Conservation (phyloP, 1,140 invertebrate species). For the Chlorops oryzae region DNA sequence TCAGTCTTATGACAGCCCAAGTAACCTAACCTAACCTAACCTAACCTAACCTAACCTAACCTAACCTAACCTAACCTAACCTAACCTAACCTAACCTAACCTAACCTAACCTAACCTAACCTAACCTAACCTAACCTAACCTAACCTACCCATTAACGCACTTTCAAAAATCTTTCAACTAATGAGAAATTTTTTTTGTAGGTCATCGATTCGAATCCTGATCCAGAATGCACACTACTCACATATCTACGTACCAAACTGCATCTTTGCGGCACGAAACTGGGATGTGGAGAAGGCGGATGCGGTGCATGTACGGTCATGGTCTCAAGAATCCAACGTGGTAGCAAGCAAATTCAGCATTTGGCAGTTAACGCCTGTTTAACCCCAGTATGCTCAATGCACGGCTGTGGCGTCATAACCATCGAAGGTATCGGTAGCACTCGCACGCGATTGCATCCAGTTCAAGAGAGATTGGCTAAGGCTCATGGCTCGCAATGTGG, state of each 20-base stretch:
- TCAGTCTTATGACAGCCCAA: too few relatives aligned
- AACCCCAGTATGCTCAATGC: slow-evolving; percentile 73
- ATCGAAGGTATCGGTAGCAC: slow-evolving; percentile 80
- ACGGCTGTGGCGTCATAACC: slow-evolving; percentile 81
- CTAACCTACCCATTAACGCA: too few relatives aligned
- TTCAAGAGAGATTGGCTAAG: slow-evolving; percentile 80
- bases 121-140: too few relatives aligned
- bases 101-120: too few relatives aligned
- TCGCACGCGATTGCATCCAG: slow-evolving; percentile 66
- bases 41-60: too few relatives aligned
- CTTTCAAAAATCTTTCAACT: too few relatives aligned
- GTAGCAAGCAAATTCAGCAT: slow-evolving; percentile 69
- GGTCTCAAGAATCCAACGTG: slow-evolving; percentile 67
- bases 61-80: too few relatives aligned
- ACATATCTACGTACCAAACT: slow-evolving; percentile 77
- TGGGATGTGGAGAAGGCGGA: slow-evolving; percentile 89
- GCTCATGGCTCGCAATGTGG: slow-evolving; percentile 87
- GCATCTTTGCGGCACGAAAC: slow-evolving; percentile 78
- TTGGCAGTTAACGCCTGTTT: slow-evolving; percentile 84
- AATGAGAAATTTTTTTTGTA: too few relatives aligned
- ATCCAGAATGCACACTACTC: slow-evolving; percentile 81
- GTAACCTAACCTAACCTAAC: too few relatives aligned
- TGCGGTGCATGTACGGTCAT: slow-evolving; percentile 93
- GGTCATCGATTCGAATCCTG: slow-evolving; percentile 65
- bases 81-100: too few relatives aligned